Conservation (phyloP, 2,888 invertebrate genomes). For the Hipparchia sbordonii region DNA sequence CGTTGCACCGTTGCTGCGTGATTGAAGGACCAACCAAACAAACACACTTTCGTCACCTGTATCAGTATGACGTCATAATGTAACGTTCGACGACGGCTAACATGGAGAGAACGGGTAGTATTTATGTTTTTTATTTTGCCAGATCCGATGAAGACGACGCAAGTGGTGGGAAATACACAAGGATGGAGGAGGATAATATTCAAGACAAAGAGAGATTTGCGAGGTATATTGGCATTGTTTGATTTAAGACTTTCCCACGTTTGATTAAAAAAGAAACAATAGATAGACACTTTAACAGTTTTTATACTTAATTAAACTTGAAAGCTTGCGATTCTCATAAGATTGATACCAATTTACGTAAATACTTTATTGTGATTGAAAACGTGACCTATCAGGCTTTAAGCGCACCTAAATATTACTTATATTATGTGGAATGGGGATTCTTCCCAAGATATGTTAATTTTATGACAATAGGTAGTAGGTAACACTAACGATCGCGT, state of each 20-base stretch:
- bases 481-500: not conserved
- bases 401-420: conserved; percentile 53
- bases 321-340: conserved; percentile 51
- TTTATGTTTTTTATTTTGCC: conserved; percentile 5
- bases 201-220: conserved; percentile 99
- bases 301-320: conserved; percentile 1
- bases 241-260: conserved; percentile 20
- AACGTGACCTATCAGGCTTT: conserved; percentile 79
- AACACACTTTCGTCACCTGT: no score
- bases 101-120: no score
- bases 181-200: conserved; percentile 96
- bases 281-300: conserved; percentile 7
- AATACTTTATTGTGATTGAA: conserved; percentile 69
- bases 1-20: no score
- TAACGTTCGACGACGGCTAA: no score
- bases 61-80: no score
- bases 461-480: conserved; percentile 34
- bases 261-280: conserved; percentile 6
- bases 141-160: conserved; percentile 95
- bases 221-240: conserved; percentile 78
- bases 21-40: no score
- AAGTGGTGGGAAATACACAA: conserved; percentile 90
- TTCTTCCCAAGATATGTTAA: conserved; percentile 44
- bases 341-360: conserved; percentile 51
- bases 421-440: conserved; percentile 46